Conservation (phyloP, 1,140 invertebrate species). For the Bombus impatiens region DNA sequence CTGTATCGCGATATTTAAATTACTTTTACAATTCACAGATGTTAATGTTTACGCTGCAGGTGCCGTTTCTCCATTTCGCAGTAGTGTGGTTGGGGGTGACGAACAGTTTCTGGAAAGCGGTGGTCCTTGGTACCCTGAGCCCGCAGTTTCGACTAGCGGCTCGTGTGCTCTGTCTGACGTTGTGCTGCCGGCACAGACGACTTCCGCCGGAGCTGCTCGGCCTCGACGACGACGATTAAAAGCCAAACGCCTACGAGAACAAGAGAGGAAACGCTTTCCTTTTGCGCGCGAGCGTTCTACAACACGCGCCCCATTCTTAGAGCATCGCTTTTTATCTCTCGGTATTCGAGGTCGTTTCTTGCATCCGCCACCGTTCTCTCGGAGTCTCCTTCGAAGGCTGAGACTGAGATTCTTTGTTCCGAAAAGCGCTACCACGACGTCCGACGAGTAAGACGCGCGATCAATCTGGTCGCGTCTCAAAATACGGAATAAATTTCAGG, state of each 20-base stretch:
- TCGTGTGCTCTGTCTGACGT: conserved; percentile 93
- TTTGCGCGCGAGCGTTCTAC: conserved; percentile 58
- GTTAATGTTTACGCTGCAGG: conserved; percentile 80
- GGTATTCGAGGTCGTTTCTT: conserved; percentile 47
- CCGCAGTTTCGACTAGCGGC: conserved; percentile 94
- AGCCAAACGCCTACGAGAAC: conserved; percentile 52
- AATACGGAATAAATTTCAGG: neutral
- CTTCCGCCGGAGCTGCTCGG: conserved; percentile 91
- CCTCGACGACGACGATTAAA: conserved; percentile 91
- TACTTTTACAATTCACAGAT: neutral
- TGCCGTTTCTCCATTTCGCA: conserved; percentile 94
- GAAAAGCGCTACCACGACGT: conserved; percentile 7
- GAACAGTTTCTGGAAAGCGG: conserved; percentile 97
- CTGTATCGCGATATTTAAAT: neutral
- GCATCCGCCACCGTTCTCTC: conserved; percentile 47
- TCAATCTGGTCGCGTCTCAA: neutral
- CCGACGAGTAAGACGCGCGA: neutral
- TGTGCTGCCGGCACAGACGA: conserved; percentile 91
- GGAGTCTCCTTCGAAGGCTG: conserved; percentile 35
- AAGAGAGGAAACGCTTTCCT: conserved; percentile 53
- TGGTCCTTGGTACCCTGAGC: conserved; percentile 93
- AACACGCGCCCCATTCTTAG: conserved; percentile 73
- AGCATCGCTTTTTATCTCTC: conserved; percentile 71
- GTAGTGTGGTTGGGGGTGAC: conserved; percentile 96
- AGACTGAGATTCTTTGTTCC: conserved; percentile 37